A percentile compares a stretch with the other conserved stretches of the same genome.
Conservation (phyloP, 2,888 invertebrate genomes). For the Drosophila helvetica region DNA sequence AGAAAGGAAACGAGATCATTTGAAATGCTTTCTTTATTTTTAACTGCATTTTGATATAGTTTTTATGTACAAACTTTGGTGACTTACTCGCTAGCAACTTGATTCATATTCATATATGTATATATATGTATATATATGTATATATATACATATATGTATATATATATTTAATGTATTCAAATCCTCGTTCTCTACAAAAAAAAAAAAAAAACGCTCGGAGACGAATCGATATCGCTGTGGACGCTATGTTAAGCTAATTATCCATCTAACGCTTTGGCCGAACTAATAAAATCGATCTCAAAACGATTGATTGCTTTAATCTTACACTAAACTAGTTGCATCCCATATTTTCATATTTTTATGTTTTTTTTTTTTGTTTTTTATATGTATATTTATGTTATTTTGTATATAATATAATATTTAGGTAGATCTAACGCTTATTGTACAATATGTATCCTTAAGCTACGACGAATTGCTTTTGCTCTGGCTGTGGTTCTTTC, state of each 20-base stretch:
- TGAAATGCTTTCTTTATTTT: conserved; percentile 52
- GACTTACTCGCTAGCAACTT: conserved; percentile 60
- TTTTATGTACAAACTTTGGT: conserved; percentile 70
- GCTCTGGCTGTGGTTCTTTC: conserved; percentile 5
- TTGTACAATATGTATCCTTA: conserved; percentile 22
- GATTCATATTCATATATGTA: conserved; percentile 24
- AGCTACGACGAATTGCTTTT: conserved; percentile 45
- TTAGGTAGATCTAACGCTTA: conserved; percentile 25
- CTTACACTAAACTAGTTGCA: conserved; percentile 47
- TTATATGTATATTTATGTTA: conserved; percentile 3
- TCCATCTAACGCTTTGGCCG: conserved; percentile 38
- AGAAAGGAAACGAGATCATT: conserved; percentile 7
- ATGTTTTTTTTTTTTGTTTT: conserved; percentile 22
- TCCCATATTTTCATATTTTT: conserved; percentile 20
- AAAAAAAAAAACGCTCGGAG: not conserved
- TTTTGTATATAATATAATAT: conserved; percentile 14
- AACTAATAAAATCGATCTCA: conserved; percentile 25
- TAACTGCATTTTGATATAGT: conserved; percentile 48
- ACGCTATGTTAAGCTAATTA: conserved; percentile 13
- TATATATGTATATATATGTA: conserved; percentile 6
- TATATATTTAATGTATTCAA: conserved; percentile 11
- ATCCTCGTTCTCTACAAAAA: not conserved
- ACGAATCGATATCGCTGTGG: not conserved
- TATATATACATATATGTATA: not conserved
- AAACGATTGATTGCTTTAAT: conserved; percentile 53